These are phyloP conservation scores for Palaemon carinicauda DNA, from an alignment of 1,140 invertebrate genomes.

Conservation along the genomic window DNA sequence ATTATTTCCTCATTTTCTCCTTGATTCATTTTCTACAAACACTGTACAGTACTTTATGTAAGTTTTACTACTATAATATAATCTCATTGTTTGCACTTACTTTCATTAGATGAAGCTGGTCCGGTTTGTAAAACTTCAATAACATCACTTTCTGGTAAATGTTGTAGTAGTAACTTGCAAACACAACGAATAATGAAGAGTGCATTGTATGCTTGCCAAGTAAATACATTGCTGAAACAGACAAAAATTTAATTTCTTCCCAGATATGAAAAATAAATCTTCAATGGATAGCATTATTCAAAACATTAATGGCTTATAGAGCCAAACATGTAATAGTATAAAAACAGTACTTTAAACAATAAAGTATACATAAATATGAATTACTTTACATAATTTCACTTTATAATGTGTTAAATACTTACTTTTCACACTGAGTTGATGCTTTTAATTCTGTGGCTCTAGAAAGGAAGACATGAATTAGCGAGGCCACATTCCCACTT, in stretches of 20 bases:
- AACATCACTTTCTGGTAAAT: conserved; percentile 69
- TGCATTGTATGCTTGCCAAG: conserved; percentile 95
- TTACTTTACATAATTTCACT: too few species aligned
- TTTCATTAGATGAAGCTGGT: conserved; percentile 26
- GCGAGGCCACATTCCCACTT: conserved; percentile 86
- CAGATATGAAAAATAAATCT: background rate
- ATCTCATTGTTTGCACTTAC: background rate
- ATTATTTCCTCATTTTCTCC: too few species aligned
- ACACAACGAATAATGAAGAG: conserved; percentile 89
- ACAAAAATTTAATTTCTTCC: conserved; percentile 42
- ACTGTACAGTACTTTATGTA: too few species aligned
- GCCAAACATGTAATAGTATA: background rate
- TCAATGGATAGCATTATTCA: background rate
- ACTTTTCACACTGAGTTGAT: conserved; percentile 74
- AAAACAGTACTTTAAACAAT: too few species aligned
- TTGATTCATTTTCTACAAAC: too few species aligned
- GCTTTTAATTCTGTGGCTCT: conserved; percentile 81
- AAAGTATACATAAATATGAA: too few species aligned
- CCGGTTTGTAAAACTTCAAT: conserved; percentile 66
- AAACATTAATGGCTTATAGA: too few species aligned
- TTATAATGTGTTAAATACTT: background rate
- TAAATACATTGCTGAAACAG: conserved; percentile 82
- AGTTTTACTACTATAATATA: too few species aligned
- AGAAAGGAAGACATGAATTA: conserved; percentile 84
- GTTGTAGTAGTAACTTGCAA: conserved; percentile 84